phyloP scores from a whole-genome alignment of 1,140 invertebrate species.

The Sitodiplosis mosellana region DNA sequence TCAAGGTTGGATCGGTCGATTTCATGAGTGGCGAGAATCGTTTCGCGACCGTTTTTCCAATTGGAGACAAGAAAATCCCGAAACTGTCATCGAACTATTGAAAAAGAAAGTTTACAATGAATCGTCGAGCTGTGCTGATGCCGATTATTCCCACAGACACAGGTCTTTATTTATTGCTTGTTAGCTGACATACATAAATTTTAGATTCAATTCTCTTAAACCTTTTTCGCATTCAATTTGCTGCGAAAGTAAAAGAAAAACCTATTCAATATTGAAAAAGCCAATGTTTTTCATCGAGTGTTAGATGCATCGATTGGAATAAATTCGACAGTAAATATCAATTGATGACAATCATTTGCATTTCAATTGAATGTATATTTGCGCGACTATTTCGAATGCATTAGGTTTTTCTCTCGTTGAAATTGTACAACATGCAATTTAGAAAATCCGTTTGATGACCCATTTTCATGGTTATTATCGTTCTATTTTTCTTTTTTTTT shows the following conservation, averaged over 20 bases:
- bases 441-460: too few species aligned
- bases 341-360: neutral
- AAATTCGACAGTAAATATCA: too few species aligned
- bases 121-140: conserved; percentile 24
- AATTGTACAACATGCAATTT: too few species aligned
- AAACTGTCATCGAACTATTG: conserved; percentile 25
- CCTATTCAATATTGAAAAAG: too few species aligned
- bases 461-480: neutral
- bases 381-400: neutral
- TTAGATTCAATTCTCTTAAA: too few species aligned
- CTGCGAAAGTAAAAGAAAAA: too few species aligned
- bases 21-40: conserved; percentile 44
- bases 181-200: too few species aligned
- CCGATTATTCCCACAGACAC: conserved; percentile 54
- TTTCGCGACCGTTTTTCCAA: conserved; percentile 35
- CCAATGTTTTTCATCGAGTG: too few species aligned
- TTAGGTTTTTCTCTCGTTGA: too few species aligned
- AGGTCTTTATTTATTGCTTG: conserved; percentile 29
- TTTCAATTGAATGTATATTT: neutral
- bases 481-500: too few species aligned
- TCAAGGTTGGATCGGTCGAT: conserved; percentile 46
- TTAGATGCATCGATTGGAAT: too few species aligned
- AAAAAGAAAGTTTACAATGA: conserved; percentile 13
- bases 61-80: conserved; percentile 36
- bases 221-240: too few species aligned